Evolutionary conservation across 2,113 vertebrate genomes (phyloP), one percentile per base, ranked within the genome.

Genomic region (Ceratotherium simum): DNA sequence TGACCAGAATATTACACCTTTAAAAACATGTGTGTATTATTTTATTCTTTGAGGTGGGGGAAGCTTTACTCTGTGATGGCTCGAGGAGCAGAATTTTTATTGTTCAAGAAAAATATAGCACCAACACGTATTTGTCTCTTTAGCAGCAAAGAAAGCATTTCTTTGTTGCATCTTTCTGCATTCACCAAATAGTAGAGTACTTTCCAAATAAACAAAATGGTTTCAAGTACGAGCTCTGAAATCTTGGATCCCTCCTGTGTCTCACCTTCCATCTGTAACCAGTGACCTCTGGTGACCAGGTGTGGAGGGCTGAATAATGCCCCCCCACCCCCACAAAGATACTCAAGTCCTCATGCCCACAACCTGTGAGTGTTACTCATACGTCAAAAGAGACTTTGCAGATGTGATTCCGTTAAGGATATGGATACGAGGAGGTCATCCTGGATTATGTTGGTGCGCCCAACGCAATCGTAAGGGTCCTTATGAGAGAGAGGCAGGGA

Each of bases 141-240:
- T 39, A 83, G 85, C 46, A 93, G 9, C 39, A 62, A 79, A 83
- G 76, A 75, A 84, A 87, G 17, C 17, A 56, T 73, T 91, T 96
- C 72, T 92, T 90, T 83, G 39, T 86, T 86, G 73, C 42, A 75
- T 16, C 64, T 48, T 96, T 86, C 29, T 94, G 6, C 20, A 56
- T 88, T 93, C 51, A 83, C 12, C 31, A 60, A 81, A 64, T 36
- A 48, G 42, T 76, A 5, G 4, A 87, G 7, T 54, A 67, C 36
- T 95, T 91, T 60, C 56, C 12, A 88, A 92, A 89, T 39, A n/a
- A n/a, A 69, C 17, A 33, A 72, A 82, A 48, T 58, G 17, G 48
- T 96, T 96, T 78, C 42, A 96, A 82, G 16, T 81, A n/a, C 39
- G 12, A 96, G 54, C 11, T 82, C 64, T 60, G 60, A 92, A 86